Percentiles rank a stretch among this genome's conserved stretches.
Conservation (phyloP, 2,888 invertebrate genomes). For the Melieria picta region DNA sequence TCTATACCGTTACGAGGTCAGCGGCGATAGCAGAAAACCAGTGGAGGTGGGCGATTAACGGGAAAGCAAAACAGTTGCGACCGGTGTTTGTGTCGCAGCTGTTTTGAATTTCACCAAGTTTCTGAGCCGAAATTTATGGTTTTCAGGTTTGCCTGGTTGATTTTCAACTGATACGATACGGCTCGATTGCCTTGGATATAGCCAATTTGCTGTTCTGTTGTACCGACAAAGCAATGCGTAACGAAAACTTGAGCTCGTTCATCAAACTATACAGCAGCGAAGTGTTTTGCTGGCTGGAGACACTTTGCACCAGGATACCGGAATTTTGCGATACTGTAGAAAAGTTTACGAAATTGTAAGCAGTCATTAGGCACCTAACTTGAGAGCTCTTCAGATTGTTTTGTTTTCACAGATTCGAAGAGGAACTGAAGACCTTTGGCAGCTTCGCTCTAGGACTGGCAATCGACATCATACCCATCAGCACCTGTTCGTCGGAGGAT, state of each 20-base stretch:
- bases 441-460: slow-evolving; percentile 76
- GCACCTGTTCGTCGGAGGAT: slow-evolving; percentile 75
- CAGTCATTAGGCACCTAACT: slow-evolving; percentile 25
- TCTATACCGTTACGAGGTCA: slow-evolving; percentile 70
- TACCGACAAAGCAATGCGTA: slow-evolving; percentile 72
- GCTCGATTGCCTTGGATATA: slow-evolving; percentile 76
- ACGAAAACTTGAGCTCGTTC: slow-evolving; percentile 69
- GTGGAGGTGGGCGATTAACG: slow-evolving; percentile 47
- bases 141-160: slow-evolving; percentile 75
- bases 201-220: slow-evolving; percentile 76
- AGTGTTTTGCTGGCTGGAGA: slow-evolving; percentile 69
- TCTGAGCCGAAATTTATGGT: not conserved
- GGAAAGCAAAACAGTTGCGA: slow-evolving; percentile 9
- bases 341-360: slow-evolving; percentile 71
- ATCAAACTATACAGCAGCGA: slow-evolving; percentile 72
- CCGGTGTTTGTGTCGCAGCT: not conserved
- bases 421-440: slow-evolving; percentile 73
- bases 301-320: slow-evolving; percentile 67
- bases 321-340: slow-evolving; percentile 65
- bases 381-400: not conserved
- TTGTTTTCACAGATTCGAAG: slow-evolving; percentile 68
- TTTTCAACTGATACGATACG: slow-evolving; percentile 77
- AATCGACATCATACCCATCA: slow-evolving; percentile 77
- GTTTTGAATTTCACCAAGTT: not conserved
- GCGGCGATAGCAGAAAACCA: slow-evolving; percentile 55